A percentile compares a stretch with the other conserved stretches of the same genome.
phyloP scores from a whole-genome alignment of 2,797 vertebrate genomes.

The Cryptoprocta ferox region DNA sequence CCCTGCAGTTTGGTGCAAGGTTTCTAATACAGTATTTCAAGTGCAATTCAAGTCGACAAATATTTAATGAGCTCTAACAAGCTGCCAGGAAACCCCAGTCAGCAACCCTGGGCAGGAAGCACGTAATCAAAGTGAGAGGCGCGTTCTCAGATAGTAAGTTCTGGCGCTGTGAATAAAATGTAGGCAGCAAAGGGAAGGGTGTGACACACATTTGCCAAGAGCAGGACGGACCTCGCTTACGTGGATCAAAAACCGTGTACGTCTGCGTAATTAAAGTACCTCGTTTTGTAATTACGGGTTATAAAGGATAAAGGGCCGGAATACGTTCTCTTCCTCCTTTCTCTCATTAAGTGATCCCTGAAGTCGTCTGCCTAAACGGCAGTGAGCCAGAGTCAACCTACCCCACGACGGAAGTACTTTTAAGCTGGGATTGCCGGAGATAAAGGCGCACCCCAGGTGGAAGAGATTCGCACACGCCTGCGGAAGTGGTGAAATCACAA shows the following conservation, averaged over 20 bases:
- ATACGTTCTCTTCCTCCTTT: background rate
- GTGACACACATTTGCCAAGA: background rate
- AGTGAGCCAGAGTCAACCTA: background rate
- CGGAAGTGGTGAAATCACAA: background rate
- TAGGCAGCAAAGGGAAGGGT: background rate
- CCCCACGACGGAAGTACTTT: background rate
- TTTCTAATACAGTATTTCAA: conserved; percentile 37
- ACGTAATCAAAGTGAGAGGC: background rate
- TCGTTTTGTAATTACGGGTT: background rate
- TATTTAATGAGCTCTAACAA: conserved; percentile 46
- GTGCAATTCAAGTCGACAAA: conserved; percentile 41
- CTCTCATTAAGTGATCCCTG: background rate
- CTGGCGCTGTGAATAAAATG: background rate
- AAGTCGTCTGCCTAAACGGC: background rate
- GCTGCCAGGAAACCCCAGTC: background rate
- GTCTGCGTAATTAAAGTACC: background rate
- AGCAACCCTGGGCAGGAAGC: background rate
- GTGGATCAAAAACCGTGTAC: background rate
- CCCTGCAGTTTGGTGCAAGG: background rate
- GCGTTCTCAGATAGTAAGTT: background rate
- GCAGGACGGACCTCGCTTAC: background rate
- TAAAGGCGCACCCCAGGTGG: background rate
- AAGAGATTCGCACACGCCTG: background rate
- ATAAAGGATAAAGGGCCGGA: background rate
- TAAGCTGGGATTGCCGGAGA: background rate